Percentiles rank a stretch among this genome's conserved stretches.
Evolutionary conservation across 2,797 vertebrate genomes (phyloP).

Genomic region (Masticophis lateralis): DNA sequence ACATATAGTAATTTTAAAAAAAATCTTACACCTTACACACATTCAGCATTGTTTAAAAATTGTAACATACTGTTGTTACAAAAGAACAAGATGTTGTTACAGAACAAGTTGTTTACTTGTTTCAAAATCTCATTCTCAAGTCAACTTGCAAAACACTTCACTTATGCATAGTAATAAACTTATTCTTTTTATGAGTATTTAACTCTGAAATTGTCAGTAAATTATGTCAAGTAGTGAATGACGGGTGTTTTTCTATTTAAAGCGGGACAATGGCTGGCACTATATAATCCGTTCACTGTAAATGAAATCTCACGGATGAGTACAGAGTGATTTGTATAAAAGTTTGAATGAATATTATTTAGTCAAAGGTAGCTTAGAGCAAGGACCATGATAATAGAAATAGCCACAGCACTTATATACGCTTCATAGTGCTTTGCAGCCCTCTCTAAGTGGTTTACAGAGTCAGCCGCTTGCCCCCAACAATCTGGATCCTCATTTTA

Average conservation of each 20-base stretch:
- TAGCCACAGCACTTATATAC: background rate
- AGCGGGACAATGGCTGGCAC: background rate
- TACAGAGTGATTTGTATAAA: background rate
- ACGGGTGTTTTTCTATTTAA: background rate
- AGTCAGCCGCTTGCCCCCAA: background rate
- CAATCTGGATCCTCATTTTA: background rate
- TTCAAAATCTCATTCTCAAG: background rate
- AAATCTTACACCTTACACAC: background rate
- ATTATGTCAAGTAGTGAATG: background rate
- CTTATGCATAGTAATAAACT: background rate
- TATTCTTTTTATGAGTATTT: background rate
- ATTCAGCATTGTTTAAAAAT: conserved; percentile 2
- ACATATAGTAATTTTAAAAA: background rate
- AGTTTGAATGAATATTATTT: background rate
- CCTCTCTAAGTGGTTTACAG: background rate
- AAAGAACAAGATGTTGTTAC: too few species aligned
- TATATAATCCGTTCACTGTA: background rate
- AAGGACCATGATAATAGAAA: background rate
- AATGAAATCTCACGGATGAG: background rate
- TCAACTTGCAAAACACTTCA: background rate
- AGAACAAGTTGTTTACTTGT: background rate
- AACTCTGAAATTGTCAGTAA: background rate
- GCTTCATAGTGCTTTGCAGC: background rate
- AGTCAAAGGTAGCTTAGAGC: background rate
- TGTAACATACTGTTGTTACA: background rate